Evolutionary conservation across 2,888 invertebrate species (phyloP).

Genomic region (Synanthedon myopaeformis): DNA sequence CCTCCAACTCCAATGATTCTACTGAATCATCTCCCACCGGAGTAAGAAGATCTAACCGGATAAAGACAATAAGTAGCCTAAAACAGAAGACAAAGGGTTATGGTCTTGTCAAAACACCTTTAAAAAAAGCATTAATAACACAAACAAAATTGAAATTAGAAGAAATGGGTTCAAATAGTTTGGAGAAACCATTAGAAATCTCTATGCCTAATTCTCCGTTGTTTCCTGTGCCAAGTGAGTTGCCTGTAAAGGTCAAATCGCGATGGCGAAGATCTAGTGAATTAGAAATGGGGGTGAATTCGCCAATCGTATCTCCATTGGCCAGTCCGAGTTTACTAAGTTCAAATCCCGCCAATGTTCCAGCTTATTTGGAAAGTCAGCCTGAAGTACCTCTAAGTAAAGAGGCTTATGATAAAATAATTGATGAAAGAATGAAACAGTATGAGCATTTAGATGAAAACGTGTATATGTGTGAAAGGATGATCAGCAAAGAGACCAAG

Average conservation of each 20-base stretch:
- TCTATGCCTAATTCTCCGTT: slow-evolving; percentile 47
- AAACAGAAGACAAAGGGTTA: slow-evolving; percentile 76
- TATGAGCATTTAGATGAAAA: slow-evolving; percentile 88
- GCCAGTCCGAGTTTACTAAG: slow-evolving; percentile 47
- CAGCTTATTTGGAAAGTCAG: slow-evolving; percentile 22
- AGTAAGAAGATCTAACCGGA: slow-evolving; percentile 80
- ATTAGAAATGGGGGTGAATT: slow-evolving; percentile 72
- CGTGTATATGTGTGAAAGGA: slow-evolving; percentile 85
- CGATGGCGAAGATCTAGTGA: slow-evolving; percentile 83
- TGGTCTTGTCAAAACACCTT: slow-evolving; percentile 71
- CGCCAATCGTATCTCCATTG: slow-evolving; percentile 49
- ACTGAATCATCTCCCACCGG: slow-evolving; percentile 63
- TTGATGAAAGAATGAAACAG: slow-evolving; percentile 73
- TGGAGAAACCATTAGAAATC: slow-evolving; percentile 38
- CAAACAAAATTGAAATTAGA: slow-evolving; percentile 68
- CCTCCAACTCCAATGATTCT: slow-evolving; percentile 52
- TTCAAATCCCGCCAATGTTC: slow-evolving; percentile 24
- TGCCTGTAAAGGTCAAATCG: slow-evolving; percentile 84
- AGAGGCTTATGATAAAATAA: slow-evolving; percentile 61
- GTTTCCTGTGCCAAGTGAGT: slow-evolving; percentile 62
- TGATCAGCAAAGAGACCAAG: slow-evolving; percentile 89
- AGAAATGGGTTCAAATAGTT: slow-evolving; percentile 71
- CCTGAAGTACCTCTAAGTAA: slow-evolving; percentile 30
- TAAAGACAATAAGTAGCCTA: slow-evolving; percentile 79
- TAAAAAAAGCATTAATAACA: slow-evolving; percentile 59